Conservation (phyloP, 2,113 vertebrate genomes). For the Zosterops hypoxanthus region DNA sequence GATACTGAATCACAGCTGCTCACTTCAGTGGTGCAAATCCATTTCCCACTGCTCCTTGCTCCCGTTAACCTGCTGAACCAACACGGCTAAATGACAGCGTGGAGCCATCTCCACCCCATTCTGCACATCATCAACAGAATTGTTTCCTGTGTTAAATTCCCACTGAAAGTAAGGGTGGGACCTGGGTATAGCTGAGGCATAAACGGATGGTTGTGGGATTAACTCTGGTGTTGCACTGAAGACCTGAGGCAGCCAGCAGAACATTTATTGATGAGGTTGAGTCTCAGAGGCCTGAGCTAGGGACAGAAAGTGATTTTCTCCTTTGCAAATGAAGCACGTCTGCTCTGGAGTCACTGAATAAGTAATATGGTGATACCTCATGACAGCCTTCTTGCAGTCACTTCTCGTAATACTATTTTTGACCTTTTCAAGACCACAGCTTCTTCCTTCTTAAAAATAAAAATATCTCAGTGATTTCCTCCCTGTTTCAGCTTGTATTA, state of each 20-base stretch:
- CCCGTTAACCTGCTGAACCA: neutral
- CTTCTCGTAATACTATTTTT: neutral
- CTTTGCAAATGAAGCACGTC: neutral
- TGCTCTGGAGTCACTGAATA: neutral
- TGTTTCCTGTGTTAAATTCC: neutral
- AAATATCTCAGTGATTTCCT: neutral
- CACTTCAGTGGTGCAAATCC: neutral
- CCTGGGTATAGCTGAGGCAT: neutral
- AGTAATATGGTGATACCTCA: neutral
- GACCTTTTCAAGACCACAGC: neutral
- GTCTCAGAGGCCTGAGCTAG: neutral
- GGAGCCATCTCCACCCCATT: neutral
- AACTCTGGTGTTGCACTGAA: neutral
- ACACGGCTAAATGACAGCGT: fast-evolving
- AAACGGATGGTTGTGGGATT: neutral
- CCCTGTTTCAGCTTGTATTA: neutral
- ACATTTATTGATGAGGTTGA: neutral
- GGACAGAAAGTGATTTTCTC: neutral
- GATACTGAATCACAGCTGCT: neutral
- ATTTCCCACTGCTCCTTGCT: constrained; percentile 6
- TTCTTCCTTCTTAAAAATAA: neutral
- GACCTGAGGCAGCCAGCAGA: neutral
- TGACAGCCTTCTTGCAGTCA: neutral
- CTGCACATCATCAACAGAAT: neutral
- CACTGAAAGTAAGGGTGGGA: neutral